phyloP scores from a whole-genome alignment of 2,113 vertebrate species.

The Sterna hirundo region DNA sequence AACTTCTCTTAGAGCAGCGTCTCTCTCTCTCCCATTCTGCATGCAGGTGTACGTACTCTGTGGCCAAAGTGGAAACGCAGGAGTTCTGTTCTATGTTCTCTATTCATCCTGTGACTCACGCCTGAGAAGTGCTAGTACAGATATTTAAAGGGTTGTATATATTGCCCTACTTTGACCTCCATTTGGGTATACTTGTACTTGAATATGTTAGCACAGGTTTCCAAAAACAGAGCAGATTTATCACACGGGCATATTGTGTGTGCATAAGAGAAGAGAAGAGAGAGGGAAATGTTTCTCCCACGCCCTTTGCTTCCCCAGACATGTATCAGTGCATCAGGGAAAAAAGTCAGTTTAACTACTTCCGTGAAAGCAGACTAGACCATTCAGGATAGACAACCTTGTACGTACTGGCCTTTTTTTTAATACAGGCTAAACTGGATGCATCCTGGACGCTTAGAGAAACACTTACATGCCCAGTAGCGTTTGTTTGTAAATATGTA shows the following conservation, averaged over 20 bases:
- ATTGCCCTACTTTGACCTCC: neutral
- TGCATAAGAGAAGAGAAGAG: neutral
- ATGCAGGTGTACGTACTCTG: fast-evolving
- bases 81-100: neutral
- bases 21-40: neutral
- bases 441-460: neutral
- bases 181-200: fast-evolving
- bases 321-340: neutral
- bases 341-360: neutral
- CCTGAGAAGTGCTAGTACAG: neutral
- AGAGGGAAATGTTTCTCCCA: neutral
- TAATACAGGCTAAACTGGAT: neutral
- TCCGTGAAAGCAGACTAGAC: neutral
- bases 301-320: fast-evolving
- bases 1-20: neutral
- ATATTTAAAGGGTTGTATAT: neutral
- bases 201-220: neutral
- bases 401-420: neutral
- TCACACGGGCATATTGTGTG: neutral
- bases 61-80: neutral
- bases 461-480: neutral
- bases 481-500: neutral
- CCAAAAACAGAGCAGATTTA: neutral
- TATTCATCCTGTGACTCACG: neutral
- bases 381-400: neutral